Evolutionary conservation across 2,888 invertebrate genomes (phyloP).

Genomic region (Galerucella calmariensis): DNA sequence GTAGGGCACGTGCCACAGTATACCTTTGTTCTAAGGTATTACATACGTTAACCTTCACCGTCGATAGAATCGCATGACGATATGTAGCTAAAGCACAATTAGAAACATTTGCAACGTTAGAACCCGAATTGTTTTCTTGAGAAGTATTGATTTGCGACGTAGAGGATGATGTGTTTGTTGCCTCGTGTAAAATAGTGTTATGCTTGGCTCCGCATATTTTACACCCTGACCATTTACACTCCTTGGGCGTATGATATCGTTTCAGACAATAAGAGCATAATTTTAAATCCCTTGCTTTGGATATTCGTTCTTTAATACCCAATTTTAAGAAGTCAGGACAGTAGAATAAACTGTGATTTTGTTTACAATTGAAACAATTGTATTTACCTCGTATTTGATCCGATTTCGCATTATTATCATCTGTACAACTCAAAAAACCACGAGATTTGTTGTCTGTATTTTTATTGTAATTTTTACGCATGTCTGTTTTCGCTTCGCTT

Average conservation of each 20-base stretch:
- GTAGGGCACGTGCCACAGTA: too few relatives aligned
- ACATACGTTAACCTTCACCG: background rate
- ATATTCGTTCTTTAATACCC: slow-evolving; percentile 22
- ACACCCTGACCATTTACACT: slow-evolving; percentile 35
- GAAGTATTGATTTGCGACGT: background rate
- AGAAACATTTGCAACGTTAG: too few relatives aligned
- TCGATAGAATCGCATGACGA: too few relatives aligned
- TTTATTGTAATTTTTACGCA: background rate
- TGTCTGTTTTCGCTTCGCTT: background rate
- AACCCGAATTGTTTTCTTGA: background rate
- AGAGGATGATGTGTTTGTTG: background rate
- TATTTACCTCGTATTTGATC: background rate
- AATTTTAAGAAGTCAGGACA: slow-evolving; percentile 34
- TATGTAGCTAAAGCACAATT: too few relatives aligned
- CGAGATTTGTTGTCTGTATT: background rate
- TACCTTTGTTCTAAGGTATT: background rate
- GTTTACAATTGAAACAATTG: slow-evolving; percentile 31
- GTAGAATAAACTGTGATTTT: slow-evolving; percentile 33
- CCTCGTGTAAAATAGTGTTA: slow-evolving; percentile 18
- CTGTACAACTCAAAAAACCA: too few relatives aligned
- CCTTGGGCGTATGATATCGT: slow-evolving; percentile 23
- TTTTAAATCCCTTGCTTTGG: slow-evolving; percentile 16
- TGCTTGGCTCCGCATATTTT: slow-evolving; percentile 35
- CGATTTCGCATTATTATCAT: too few relatives aligned
- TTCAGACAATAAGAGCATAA: slow-evolving; percentile 35